Evolutionary conservation across 2,797 vertebrate species (phyloP).

Genomic region (Onychomys leucogaster): DNA sequence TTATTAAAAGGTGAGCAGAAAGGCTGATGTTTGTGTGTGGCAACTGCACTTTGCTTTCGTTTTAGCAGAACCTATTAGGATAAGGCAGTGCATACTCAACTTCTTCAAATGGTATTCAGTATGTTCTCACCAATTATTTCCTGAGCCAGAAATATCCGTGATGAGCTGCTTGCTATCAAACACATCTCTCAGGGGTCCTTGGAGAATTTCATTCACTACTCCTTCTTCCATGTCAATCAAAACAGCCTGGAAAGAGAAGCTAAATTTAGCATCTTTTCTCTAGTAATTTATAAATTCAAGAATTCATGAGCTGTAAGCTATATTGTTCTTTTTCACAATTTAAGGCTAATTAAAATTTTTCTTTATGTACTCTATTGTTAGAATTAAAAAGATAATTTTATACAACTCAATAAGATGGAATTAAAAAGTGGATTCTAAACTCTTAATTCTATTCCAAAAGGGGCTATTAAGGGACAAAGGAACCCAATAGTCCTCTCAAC

Average conservation of each 20-base stretch:
- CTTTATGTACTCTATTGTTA: not conserved
- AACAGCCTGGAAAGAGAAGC: slow-evolving; percentile 91
- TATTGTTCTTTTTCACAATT: slow-evolving; percentile 58
- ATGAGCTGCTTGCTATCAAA: slow-evolving; percentile 97
- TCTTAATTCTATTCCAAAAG: slow-evolving; percentile 36
- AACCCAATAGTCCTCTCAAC: not conserved
- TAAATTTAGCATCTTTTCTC: slow-evolving; percentile 63
- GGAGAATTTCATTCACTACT: slow-evolving; percentile 96
- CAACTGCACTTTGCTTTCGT: slow-evolving; percentile 41
- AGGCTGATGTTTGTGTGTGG: not conserved
- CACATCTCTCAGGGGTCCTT: slow-evolving; percentile 95
- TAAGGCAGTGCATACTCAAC: slow-evolving; percentile 4
- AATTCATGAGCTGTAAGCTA: slow-evolving; percentile 21
- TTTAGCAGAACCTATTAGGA: slow-evolving; percentile 3
- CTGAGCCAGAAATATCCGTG: slow-evolving; percentile 97
- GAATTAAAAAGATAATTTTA: slow-evolving; percentile 42
- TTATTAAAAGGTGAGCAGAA: not conserved
- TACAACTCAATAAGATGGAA: slow-evolving; percentile 25
- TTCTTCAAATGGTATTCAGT: slow-evolving; percentile 26
- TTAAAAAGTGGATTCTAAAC: not conserved
- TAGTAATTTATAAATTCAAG: slow-evolving; percentile 62
- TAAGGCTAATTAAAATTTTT: slow-evolving; percentile 43
- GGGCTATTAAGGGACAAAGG: not conserved
- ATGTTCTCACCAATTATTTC: slow-evolving; percentile 97
- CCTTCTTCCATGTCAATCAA: slow-evolving; percentile 99